phyloP scores from a whole-genome alignment of 2,888 invertebrate species.

The Rambutsinella grinnellia region DNA sequence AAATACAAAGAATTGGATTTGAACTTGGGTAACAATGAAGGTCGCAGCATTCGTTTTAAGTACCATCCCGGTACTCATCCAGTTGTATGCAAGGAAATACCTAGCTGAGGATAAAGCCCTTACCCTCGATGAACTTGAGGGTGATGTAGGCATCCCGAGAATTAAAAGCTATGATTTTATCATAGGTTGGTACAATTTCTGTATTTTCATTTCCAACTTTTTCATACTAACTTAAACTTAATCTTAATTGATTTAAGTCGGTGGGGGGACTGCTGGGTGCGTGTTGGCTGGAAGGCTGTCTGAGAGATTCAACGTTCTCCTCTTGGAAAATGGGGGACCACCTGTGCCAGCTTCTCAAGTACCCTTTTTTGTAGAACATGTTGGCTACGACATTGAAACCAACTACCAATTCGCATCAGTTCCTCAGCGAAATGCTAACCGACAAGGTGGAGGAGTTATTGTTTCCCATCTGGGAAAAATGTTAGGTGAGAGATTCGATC shows the following conservation, averaged over 20 bases:
- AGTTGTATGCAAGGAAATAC: constrained; percentile 24
- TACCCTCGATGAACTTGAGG: constrained; percentile 2
- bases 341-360: constrained; percentile 21
- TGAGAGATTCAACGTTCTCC: constrained; percentile 8
- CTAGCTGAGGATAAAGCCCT: constrained; percentile 10
- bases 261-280: constrained; percentile 27
- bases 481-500: too few species aligned
- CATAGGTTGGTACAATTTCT: constrained; percentile 28
- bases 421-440: constrained; percentile 7
- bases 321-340: constrained; percentile 22
- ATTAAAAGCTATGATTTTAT: constrained; percentile 38
- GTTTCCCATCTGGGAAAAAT: constrained; percentile 31
- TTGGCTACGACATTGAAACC: constrained; percentile 5
- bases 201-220: not conserved
- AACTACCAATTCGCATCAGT: constrained; percentile 35
- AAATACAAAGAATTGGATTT: too few species aligned
- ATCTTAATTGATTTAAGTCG: constrained; percentile 8
- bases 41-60: too few species aligned
- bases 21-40: too few species aligned
- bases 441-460: constrained; percentile 12
- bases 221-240: not conserved
- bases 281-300: constrained; percentile 20
- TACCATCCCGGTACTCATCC: constrained; percentile 21
- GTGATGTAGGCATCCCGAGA: constrained; percentile 12
- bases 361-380: constrained; percentile 7